Percentiles rank a stretch among this genome's conserved stretches.
Conservation (phyloP, 2,888 invertebrate species). For the Melanostoma scalare region DNA sequence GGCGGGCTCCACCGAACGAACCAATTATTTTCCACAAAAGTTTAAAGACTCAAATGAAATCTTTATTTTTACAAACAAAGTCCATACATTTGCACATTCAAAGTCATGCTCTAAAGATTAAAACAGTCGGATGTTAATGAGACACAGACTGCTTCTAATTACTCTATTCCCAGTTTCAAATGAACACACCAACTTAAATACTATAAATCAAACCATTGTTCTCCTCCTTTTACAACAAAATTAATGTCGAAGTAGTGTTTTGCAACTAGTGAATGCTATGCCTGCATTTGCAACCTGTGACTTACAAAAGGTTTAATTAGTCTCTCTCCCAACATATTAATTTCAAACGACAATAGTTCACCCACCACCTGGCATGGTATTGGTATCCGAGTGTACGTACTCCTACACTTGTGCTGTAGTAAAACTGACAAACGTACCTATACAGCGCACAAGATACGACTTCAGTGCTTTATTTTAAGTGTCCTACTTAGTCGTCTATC, state of each 20-base stretch:
- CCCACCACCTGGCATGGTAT: background rate
- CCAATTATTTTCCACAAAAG: no score
- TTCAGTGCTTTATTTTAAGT: slow-evolving; percentile 50
- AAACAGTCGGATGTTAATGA: slow-evolving; percentile 16
- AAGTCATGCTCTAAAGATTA: background rate
- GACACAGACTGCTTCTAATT: slow-evolving; percentile 31
- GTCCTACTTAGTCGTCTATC: slow-evolving; percentile 40
- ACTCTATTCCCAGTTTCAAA: slow-evolving; percentile 21
- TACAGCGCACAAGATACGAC: slow-evolving; percentile 29
- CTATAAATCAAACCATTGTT: slow-evolving; percentile 36
- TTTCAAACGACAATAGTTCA: slow-evolving; percentile 54
- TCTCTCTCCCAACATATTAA: slow-evolving; percentile 39
- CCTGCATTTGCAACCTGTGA: slow-evolving; percentile 28
- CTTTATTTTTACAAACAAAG: slow-evolving; percentile 1
- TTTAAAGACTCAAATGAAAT: no score
- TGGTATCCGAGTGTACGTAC: background rate
- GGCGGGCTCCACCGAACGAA: no score
- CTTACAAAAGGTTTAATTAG: slow-evolving; percentile 47
- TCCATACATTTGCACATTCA: slow-evolving; percentile 6
- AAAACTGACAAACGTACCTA: slow-evolving; percentile 7
- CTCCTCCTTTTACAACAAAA: slow-evolving; percentile 22
- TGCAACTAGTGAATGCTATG: slow-evolving; percentile 15
- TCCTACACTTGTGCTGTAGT: background rate
- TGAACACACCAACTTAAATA: slow-evolving; percentile 11
- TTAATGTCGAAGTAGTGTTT: slow-evolving; percentile 38